phyloP scores from a whole-genome alignment of 2,888 invertebrate genomes.

The Caenorhabditis zanzibari region DNA sequence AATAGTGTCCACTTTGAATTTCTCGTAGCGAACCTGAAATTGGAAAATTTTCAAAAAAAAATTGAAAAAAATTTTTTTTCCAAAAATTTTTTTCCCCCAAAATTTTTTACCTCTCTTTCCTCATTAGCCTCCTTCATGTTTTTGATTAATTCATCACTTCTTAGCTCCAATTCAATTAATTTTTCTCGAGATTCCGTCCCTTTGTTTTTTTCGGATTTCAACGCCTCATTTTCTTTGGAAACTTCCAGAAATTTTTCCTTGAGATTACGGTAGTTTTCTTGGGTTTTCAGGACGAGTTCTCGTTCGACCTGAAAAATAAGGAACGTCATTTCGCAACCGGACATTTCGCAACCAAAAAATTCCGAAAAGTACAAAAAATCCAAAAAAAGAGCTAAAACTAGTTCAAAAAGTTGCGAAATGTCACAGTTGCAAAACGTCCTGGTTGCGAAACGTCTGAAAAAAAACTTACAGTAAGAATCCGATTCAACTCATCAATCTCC shows the following conservation, averaged over 20 bases:
- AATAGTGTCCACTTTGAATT: constrained; percentile 55
- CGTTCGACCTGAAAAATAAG: constrained; percentile 52
- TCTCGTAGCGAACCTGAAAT: constrained; percentile 46
- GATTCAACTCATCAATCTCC: constrained; percentile 60
- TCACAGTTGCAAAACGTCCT: no score
- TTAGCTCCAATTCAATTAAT: constrained; percentile 37
- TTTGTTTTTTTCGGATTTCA: constrained; percentile 24
- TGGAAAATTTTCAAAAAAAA: background rate
- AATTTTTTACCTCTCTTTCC: constrained; percentile 56
- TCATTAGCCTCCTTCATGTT: constrained; percentile 43
- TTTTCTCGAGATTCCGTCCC: constrained; percentile 35
- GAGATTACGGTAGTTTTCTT: constrained; percentile 59
- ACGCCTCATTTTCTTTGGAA: constrained; percentile 23
- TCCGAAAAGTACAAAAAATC: no score
- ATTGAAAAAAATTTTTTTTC: background rate
- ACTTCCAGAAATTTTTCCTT: constrained; percentile 54
- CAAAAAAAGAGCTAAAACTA: no score
- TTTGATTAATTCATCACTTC: constrained; percentile 40
- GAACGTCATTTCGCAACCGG: no score
- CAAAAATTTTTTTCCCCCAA: background rate
- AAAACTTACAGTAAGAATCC: constrained; percentile 51
- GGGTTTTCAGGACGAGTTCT: constrained; percentile 58
- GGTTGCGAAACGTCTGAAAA: background rate
- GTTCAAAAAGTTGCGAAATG: background rate
- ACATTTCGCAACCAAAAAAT: no score